A percentile compares a stretch with the other conserved stretches of the same genome.
These are phyloP conservation scores for Harpalus rufipes DNA, from an alignment of 2,888 invertebrate species.

Conservation along the genomic window DNA sequence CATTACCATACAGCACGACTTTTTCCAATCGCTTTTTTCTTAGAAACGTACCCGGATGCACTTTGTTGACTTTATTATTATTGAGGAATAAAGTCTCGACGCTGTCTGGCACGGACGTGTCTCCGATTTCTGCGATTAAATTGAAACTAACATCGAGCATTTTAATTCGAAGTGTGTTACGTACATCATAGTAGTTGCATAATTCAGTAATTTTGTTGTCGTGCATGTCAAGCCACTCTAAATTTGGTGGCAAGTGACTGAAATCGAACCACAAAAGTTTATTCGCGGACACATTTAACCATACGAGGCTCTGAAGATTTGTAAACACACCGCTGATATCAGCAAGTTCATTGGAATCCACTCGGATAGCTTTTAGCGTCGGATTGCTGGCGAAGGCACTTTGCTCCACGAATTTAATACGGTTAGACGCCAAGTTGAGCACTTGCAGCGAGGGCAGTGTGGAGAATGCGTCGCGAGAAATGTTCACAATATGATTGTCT, in stretches of 20 bases:
- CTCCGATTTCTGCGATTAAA: constrained; percentile 83
- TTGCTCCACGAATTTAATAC: constrained; percentile 87
- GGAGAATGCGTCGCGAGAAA: constrained; percentile 86
- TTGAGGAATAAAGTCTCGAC: constrained; percentile 86
- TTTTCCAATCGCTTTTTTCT: constrained; percentile 85
- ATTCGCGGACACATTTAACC: constrained; percentile 91
- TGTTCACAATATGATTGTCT: constrained; percentile 88
- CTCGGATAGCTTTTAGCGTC: constrained; percentile 85
- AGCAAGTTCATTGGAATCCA: constrained; percentile 88
- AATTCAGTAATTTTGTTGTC: constrained; percentile 88
- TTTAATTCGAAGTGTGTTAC: constrained; percentile 83
- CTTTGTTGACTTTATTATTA: constrained; percentile 85
- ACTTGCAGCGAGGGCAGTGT: constrained; percentile 86
- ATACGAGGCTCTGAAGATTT: constrained; percentile 85
- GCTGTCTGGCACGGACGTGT: constrained; percentile 85
- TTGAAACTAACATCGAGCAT: constrained; percentile 89
- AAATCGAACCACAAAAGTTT: constrained; percentile 89
- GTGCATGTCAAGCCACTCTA: constrained; percentile 91
- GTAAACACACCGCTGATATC: constrained; percentile 89
- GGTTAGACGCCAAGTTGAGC: constrained; percentile 89
- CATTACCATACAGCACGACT: constrained; percentile 88
- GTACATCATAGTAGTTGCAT: constrained; percentile 85
- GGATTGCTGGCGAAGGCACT: constrained; percentile 87
- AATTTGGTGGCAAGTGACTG: constrained; percentile 85
- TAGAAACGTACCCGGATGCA: constrained; percentile 85